Percentiles rank a stretch among this genome's conserved stretches.
These are phyloP conservation scores for Labia minor DNA, from an alignment of 2,888 invertebrate species.

Conservation along the genomic window DNA sequence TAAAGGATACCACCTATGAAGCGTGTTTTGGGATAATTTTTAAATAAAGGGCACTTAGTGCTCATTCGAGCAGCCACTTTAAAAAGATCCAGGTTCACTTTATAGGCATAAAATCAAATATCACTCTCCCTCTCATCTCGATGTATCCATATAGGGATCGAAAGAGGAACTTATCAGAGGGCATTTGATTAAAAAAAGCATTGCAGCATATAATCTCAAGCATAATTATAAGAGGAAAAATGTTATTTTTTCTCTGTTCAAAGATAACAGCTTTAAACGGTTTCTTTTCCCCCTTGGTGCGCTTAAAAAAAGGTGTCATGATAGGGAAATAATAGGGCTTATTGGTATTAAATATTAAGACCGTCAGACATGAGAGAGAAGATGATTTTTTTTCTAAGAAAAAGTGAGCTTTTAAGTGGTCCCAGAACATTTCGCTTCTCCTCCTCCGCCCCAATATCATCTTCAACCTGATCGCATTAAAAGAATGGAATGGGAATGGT, in stretches of 20 bases:
- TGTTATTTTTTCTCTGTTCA: too few species aligned
- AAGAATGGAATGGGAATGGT: background rate
- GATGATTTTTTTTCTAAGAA: background rate
- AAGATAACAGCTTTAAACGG: slow-evolving; percentile 3
- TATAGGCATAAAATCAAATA: slow-evolving; percentile 22
- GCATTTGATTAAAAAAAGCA: too few species aligned
- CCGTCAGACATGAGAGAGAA: background rate
- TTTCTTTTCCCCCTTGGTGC: background rate
- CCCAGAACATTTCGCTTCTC: background rate
- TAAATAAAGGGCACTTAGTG: too few species aligned
- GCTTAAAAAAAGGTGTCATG: background rate
- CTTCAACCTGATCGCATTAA: slow-evolving; percentile 8
- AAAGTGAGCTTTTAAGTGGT: background rate
- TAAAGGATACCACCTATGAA: too few species aligned
- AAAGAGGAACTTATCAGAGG: background rate
- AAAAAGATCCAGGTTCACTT: slow-evolving; percentile 27
- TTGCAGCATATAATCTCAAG: too few species aligned
- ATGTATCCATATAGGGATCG: background rate
- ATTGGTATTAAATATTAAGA: slow-evolving; percentile 13
- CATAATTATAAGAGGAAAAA: too few species aligned
- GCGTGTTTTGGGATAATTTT: too few species aligned
- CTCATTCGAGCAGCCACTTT: too few species aligned
- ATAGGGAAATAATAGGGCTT: slow-evolving; percentile 13
- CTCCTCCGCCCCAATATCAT: background rate
- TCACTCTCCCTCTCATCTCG: slow-evolving; percentile 27